Percentiles rank a stretch among this genome's conserved stretches.
These are phyloP conservation scores for Spisula solida DNA, from an alignment of 2,888 invertebrate species.

Conservation along the genomic window DNA sequence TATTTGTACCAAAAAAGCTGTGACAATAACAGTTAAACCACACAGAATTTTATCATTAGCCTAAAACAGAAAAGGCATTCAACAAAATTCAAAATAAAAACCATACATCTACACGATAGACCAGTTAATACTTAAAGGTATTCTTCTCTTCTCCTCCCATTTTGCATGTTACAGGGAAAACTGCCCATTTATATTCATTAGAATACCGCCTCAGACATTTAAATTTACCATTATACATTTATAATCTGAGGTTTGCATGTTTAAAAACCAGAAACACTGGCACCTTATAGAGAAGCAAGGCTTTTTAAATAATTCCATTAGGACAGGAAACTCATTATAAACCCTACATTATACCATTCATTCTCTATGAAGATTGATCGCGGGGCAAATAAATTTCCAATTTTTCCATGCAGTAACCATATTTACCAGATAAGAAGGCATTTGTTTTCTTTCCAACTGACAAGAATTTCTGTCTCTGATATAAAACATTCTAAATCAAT, in stretches of 20 bases:
- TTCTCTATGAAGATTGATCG: conserved; percentile 38
- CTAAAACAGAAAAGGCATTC: neutral
- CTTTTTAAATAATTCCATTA: conserved; percentile 24
- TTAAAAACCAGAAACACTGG: conserved; percentile 16
- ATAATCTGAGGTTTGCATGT: neutral
- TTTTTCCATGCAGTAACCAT: conserved; percentile 51
- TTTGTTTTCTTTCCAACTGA: conserved; percentile 65
- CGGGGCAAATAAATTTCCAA: conserved; percentile 48
- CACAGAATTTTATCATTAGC: too few species aligned
- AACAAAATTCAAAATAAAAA: neutral
- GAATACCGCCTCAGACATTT: neutral
- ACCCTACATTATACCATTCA: neutral
- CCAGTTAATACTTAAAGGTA: neutral
- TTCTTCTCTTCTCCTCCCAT: neutral
- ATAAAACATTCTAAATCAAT: conserved; percentile 66
- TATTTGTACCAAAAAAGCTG: too few species aligned
- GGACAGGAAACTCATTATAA: neutral
- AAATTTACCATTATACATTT: conserved; percentile 25
- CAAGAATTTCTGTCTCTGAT: conserved; percentile 57
- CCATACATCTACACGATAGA: conserved; percentile 9
- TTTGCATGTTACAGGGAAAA: neutral
- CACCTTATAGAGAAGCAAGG: conserved; percentile 10
- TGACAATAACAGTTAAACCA: too few species aligned
- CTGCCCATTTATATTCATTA: conserved; percentile 15
- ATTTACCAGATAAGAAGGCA: conserved; percentile 60